Evolutionary conservation across 2,113 vertebrate genomes (phyloP).

Genomic region (Oreochromis spilurus): DNA sequence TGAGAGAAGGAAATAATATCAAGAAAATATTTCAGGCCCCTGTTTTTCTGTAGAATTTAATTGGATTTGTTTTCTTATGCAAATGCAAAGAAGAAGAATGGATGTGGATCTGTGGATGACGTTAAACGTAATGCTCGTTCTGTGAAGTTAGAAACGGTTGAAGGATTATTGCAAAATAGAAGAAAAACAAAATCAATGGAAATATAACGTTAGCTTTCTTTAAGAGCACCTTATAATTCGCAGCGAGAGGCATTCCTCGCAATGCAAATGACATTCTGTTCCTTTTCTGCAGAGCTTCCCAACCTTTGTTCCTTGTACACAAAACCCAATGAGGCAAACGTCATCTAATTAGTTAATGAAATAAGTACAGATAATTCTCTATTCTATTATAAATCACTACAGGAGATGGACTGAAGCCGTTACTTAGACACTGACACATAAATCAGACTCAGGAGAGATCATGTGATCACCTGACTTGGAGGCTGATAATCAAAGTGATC

Average conservation of each 20-base stretch:
- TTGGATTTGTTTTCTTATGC: neutral
- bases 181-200: neutral
- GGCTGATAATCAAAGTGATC: neutral
- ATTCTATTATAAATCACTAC: conserved; percentile 40
- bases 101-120: neutral
- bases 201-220: neutral
- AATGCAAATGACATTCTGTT: conserved; percentile 35
- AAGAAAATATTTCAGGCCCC: neutral
- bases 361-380: conserved; percentile 39
- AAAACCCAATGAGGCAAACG: conserved; percentile 43
- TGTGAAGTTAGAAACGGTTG: neutral
- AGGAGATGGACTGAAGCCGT: conserved; percentile 32
- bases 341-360: conserved; percentile 46
- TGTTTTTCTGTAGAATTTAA: neutral
- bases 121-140: neutral
- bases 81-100: neutral
- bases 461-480: neutral
- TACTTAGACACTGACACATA: conserved; percentile 33
- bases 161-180: neutral
- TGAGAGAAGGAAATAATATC: neutral
- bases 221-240: conserved; percentile 23
- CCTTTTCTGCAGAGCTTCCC: conserved; percentile 25
- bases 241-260: neutral
- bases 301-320: conserved; percentile 34
- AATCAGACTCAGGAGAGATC: conserved; percentile 26